phyloP scores from a whole-genome alignment of 2,797 vertebrate species.

The Orientallactaga sibirica region DNA sequence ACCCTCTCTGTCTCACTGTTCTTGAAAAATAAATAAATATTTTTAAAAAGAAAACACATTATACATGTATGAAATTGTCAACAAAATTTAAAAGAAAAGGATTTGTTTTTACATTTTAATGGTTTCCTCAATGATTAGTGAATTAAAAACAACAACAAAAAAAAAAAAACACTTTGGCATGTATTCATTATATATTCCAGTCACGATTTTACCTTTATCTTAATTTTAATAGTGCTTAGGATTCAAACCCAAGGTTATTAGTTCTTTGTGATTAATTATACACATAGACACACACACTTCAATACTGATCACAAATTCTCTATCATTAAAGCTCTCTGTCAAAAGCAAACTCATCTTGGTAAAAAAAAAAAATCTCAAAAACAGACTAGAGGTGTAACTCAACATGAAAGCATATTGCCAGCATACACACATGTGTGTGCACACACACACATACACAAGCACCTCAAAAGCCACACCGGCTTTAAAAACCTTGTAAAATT shows the following conservation, averaged over 20 bases:
- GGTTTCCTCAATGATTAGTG: constrained; percentile 34
- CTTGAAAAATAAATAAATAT: no score
- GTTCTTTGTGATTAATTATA: constrained; percentile 37
- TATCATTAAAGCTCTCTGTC: not conserved
- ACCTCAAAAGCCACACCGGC: not conserved
- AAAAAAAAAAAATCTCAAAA: constrained; percentile 42
- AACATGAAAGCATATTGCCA: not conserved
- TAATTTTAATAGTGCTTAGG: constrained; percentile 56
- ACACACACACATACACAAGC: not conserved
- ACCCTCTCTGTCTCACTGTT: no score
- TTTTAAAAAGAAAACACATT: no score
- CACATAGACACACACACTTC: not conserved
- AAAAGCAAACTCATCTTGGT: constrained; percentile 41
- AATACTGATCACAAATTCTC: not conserved
- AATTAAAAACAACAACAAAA: not conserved
- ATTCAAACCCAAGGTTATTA: constrained; percentile 53
- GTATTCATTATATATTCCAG: constrained; percentile 43
- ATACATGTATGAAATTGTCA: no score
- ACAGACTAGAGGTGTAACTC: not conserved
- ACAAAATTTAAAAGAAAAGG: no score
- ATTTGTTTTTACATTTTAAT: not conserved
- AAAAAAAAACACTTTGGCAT: constrained; percentile 6
- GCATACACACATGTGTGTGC: no score
- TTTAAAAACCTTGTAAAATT: no score
- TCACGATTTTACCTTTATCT: constrained; percentile 52